Conservation (phyloP, 2,888 invertebrate species). For the Zygogramma bicolorata region DNA sequence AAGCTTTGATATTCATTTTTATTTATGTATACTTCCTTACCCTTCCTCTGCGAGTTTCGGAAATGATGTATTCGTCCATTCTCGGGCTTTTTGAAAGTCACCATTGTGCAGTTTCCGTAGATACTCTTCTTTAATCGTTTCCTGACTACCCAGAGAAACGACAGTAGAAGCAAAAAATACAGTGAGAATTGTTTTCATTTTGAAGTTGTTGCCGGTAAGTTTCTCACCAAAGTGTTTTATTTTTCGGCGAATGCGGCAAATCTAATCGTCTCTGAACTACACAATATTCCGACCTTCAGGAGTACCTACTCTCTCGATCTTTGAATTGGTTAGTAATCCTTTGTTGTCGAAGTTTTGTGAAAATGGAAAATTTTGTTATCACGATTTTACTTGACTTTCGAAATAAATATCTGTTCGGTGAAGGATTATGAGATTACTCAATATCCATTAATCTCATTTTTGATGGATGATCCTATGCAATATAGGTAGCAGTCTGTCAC, state of each 20-base stretch:
- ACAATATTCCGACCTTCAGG: not conserved
- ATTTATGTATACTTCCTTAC: not conserved
- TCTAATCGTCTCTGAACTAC: not conserved
- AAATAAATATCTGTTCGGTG: too few species aligned
- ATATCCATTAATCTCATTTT: too few species aligned
- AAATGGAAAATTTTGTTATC: not conserved
- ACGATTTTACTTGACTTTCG: too few species aligned
- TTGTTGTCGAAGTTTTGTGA: not conserved
- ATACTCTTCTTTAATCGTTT: not conserved
- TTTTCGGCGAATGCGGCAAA: not conserved
- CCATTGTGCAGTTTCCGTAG: not conserved
- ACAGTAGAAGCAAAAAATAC: not conserved
- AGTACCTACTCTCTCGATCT: not conserved
- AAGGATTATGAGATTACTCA: too few species aligned
- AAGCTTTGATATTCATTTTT: not conserved
- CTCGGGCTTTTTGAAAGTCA: not conserved
- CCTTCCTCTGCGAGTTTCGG: not conserved
- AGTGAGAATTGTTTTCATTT: not conserved
- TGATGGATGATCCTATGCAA: too few species aligned
- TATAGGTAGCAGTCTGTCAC: too few species aligned
- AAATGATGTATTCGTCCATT: not conserved
- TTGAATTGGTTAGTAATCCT: not conserved
- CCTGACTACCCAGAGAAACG: not conserved
- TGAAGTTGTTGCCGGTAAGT: not conserved
- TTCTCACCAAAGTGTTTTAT: not conserved